These are phyloP conservation scores for Bradypodion ventrale DNA, from an alignment of 2,797 vertebrate species.

Conservation along the genomic window DNA sequence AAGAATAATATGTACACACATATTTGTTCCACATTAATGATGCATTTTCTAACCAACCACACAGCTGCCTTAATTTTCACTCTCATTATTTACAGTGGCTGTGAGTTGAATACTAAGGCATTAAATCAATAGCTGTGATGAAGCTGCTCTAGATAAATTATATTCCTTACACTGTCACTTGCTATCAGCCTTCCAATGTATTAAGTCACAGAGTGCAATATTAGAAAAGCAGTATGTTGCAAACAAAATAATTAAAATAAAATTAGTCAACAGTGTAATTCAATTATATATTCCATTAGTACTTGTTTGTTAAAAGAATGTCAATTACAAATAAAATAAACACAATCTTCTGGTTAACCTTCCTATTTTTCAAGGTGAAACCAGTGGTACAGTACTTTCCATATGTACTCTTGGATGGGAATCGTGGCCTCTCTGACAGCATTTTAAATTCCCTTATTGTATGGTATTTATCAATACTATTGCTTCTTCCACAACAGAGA, in stretches of 20 bases:
- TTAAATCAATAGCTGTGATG: slow-evolving; percentile 59
- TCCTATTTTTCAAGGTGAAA: slow-evolving; percentile 64
- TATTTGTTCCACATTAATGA: slow-evolving; percentile 61
- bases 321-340: slow-evolving; percentile 55
- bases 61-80: slow-evolving; percentile 58
- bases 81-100: slow-evolving; percentile 59
- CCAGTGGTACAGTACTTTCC: slow-evolving; percentile 34
- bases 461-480: background rate
- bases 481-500: background rate
- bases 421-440: background rate
- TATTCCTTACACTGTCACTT: slow-evolving; percentile 42
- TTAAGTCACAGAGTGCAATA: slow-evolving; percentile 56
- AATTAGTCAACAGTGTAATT: slow-evolving; percentile 55
- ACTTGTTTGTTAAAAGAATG: slow-evolving; percentile 50
- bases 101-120: slow-evolving; percentile 60
- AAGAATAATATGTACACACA: slow-evolving; percentile 51
- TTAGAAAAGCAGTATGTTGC: slow-evolving; percentile 33
- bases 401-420: background rate
- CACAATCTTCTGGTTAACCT: slow-evolving; percentile 45
- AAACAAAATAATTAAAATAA: slow-evolving; percentile 66
- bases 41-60: slow-evolving; percentile 46
- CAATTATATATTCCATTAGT: slow-evolving; percentile 52
- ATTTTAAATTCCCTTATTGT: background rate
- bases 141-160: slow-evolving; percentile 52
- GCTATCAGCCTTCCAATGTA: slow-evolving; percentile 45